Base-by-base conservation (phyloP, 2,888 invertebrate genomes). In the Trilocha varians region DNA sequence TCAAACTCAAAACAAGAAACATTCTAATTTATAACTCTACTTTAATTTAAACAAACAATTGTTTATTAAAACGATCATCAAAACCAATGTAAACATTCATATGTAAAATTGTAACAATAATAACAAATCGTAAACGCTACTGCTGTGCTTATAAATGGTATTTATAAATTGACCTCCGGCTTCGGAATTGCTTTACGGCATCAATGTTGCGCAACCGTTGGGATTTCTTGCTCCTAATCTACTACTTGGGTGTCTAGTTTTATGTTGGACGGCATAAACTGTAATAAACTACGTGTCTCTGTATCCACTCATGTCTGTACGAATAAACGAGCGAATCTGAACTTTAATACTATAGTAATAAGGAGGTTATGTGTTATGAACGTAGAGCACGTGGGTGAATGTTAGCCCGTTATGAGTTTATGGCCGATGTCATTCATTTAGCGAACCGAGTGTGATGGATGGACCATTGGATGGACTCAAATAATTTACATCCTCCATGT, bases 181-280 rank as follows among this genome's bases (percentile, higher is more conserved):
- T 56, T 52, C 52, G 46, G 53, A 59, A 62, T 55, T 55, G 49
- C 57, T 70, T 70, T 69, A 75, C 57, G 45, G 55, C 65, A 49
- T 53, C 53, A 53, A 57, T 53, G 61, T 80, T 80, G 74, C 71
- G 65, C 71, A 78, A 80, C 70, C 50, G 46, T 46, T 59, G 57
- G 57, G 66, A 68, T 67, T 65, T 64, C 61, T 69, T 57, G 63
- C 61, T 67, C 65, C 60, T 77, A 75, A 80, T 82, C 78, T 65
- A 71, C 79, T 73, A 73, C 82, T 82, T 83, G 83, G 83, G 83
- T 80, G 83, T 83, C 80, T 80, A 67, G 65, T 78, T 82, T 79
- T 77, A 79, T 80, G 70, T 71, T 59, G 57, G 57, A 55, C 59
- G 62, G 65, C 65, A 75, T 72, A 70, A 74, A 71, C 60, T 62